Percentiles rank a stretch among this genome's conserved stretches.
Conservation (phyloP, 2,888 invertebrate species). For the Temnothorax ravouxi region DNA sequence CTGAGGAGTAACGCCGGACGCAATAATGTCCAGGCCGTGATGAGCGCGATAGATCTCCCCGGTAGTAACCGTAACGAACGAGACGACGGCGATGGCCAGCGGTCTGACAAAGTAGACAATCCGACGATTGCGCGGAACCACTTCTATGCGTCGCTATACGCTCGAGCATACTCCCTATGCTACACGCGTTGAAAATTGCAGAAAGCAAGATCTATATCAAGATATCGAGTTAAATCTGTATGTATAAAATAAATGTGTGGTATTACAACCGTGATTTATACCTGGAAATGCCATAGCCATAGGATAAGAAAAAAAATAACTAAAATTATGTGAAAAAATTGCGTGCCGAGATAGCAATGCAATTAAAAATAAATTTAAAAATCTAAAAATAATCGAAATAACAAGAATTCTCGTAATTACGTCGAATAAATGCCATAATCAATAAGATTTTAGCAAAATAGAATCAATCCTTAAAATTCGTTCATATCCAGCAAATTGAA, state of each 20-base stretch:
- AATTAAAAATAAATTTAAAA: slow-evolving; percentile 2
- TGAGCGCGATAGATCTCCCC: slow-evolving; percentile 79
- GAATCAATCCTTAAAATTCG: background rate
- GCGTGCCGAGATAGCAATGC: background rate
- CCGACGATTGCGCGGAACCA: slow-evolving; percentile 44
- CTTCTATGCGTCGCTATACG: slow-evolving; percentile 45
- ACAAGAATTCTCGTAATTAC: background rate
- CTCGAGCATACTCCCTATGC: background rate
- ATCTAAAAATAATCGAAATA: background rate
- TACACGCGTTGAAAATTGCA: background rate
- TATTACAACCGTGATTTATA: background rate
- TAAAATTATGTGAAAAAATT: slow-evolving; percentile 6
- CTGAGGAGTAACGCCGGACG: slow-evolving; percentile 67
- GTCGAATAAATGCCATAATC: background rate
- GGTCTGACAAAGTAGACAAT: slow-evolving; percentile 53
- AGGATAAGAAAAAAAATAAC: slow-evolving; percentile 2
- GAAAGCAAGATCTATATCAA: slow-evolving; percentile 3
- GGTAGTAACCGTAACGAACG: slow-evolving; percentile 80
- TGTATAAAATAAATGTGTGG: background rate
- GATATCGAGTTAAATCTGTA: slow-evolving; percentile 9
- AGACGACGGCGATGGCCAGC: slow-evolving; percentile 74
- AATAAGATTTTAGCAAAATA: background rate
- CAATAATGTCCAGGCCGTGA: slow-evolving; percentile 72
- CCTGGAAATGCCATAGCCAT: background rate
- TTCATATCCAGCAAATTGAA: background rate